Base-by-base conservation (phyloP, 2,888 invertebrate genomes). In the Ectemnius continuus region DNA sequence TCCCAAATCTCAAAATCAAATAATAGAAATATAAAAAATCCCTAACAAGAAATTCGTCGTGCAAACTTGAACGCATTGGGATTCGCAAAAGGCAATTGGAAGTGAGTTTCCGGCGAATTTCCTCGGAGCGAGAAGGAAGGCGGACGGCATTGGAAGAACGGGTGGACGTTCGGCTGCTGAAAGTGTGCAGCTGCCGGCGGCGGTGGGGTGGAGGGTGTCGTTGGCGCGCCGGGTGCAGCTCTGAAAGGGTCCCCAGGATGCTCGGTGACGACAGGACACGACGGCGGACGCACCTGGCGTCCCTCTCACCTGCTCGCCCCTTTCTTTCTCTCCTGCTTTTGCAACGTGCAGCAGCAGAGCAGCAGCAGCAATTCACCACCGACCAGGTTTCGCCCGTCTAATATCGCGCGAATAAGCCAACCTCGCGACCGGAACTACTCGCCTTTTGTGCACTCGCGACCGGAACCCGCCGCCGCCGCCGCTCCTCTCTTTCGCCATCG, bases 141-240 rank as follows among this genome's bases (percentile, higher is more conserved):
- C n/a, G n/a, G 62, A 20, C 61, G 52, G 16, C 36, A 59, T 67
- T 18, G 60, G 61, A 69, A 61, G 73, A 79, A 80, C 73, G 80
- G 80, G 80, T 80, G 76, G 59, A 67, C 8, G 59, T 68, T 56
- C 28, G 63, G 73, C 63, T 18, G 64, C 70, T 73, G 61, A 67
- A 36, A 36, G 3, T 70, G 73, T 69, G 87, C 88, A 87, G 87
- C 88, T 88, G 88, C 83, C 78, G 76, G 63, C 4, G n/a, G 52
- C 78, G 76, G 63, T 16, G n/a, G 52, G n/a, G 16, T 14, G 36
- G 6, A 66, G 66, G 75, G 66, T 80, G 47, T 47, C 56, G 76
- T 36, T 56, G 81, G 77, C 82, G 79, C 78, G 88, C 87, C 89
- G 86, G 88, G 88, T 88, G 89, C 87, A 82, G 66, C 82, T 83